Evolutionary conservation across 2,797 vertebrate genomes (phyloP).

Genomic region (Todus mexicanus): DNA sequence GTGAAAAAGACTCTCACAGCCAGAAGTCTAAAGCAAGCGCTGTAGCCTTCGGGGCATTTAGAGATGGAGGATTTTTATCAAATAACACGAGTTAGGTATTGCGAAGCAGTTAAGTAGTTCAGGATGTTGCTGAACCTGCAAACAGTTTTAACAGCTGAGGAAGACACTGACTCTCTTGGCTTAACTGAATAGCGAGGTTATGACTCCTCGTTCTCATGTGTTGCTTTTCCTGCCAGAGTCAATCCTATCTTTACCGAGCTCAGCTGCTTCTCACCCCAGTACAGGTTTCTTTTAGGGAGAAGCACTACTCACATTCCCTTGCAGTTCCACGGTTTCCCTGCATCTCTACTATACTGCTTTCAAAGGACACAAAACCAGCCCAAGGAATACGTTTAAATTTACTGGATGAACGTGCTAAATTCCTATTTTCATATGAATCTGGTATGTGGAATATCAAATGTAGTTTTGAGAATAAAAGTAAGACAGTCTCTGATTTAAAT

Average conservation of each 20-base stretch:
- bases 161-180: background rate
- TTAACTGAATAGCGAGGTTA: background rate
- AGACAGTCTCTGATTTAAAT: background rate
- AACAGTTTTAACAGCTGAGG: background rate
- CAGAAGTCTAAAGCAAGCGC: background rate
- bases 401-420: background rate
- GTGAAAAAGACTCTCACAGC: background rate
- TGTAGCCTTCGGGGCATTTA: background rate
- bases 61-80: background rate
- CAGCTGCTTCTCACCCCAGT: background rate
- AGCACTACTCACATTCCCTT: background rate
- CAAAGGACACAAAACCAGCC: background rate
- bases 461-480: background rate
- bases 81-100: background rate
- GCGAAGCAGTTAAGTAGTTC: background rate
- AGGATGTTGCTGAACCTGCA: background rate
- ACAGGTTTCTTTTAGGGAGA: background rate
- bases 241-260: background rate
- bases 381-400: background rate
- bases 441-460: accelerated
- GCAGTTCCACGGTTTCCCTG: background rate
- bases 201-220: background rate
- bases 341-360: background rate
- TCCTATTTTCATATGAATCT: accelerated
- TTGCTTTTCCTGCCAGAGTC: background rate